These are phyloP conservation scores for Gadopsis marmoratus DNA, from an alignment of 2,797 vertebrate genomes.

Conservation along the genomic window DNA sequence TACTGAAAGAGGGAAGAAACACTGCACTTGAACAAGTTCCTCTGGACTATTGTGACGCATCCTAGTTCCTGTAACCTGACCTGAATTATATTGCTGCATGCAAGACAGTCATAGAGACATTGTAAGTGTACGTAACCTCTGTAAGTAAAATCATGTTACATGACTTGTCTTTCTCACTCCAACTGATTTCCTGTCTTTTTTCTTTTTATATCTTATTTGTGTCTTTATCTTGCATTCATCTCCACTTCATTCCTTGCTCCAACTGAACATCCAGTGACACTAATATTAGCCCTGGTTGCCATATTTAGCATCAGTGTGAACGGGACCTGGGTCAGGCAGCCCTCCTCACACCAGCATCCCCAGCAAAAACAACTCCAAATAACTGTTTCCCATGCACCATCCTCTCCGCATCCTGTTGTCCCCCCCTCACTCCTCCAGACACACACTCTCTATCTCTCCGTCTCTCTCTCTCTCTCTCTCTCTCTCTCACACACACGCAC, in stretches of 20 bases:
- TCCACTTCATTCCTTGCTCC: not conserved
- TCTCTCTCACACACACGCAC: conserved; percentile 9
- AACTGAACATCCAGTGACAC: conserved; percentile 29
- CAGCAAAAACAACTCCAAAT: conserved; percentile 64
- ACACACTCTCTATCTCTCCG: conserved; percentile 27
- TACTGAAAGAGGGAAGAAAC: conserved; percentile 2
- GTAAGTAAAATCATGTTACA: not conserved
- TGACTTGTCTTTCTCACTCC: not conserved
- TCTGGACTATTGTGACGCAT: not conserved
- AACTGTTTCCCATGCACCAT: conserved; percentile 77
- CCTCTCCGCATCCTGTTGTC: conserved; percentile 72
- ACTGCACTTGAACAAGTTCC: not conserved
- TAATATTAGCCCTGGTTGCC: conserved; percentile 52
- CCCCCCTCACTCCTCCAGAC: conserved; percentile 50
- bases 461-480: not conserved
- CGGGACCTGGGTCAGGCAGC: conserved; percentile 63
- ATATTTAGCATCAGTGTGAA: conserved; percentile 67
- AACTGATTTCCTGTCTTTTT: not conserved
- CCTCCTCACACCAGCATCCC: conserved; percentile 62
- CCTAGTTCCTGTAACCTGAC: not conserved
- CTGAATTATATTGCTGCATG: not conserved
- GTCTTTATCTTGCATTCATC: not conserved
- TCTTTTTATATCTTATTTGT: not conserved
- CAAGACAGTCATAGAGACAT: not conserved
- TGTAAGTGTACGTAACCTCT: not conserved